Percentiles rank a stretch among this genome's conserved stretches.
phyloP scores from a whole-genome alignment of 2,888 invertebrate genomes.

The Ophion costatus region DNA sequence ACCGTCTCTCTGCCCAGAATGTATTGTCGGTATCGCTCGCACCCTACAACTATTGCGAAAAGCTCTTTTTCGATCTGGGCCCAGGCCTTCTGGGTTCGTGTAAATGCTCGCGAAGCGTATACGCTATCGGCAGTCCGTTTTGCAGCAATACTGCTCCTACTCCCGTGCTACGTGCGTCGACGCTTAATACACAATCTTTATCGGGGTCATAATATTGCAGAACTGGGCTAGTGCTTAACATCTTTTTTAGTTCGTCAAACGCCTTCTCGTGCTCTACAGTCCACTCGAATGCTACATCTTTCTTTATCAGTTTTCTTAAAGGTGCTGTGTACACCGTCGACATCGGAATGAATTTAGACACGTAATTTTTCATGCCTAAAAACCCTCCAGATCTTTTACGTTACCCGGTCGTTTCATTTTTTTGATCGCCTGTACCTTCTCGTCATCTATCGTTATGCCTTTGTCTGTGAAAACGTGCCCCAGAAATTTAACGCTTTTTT shows the following conservation, averaged over 20 bases:
- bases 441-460: conserved; percentile 50
- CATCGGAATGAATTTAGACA: conserved; percentile 1
- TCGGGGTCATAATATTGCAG: no score
- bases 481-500: conserved; percentile 47
- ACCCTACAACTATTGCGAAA: conserved; percentile 14
- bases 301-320: conserved; percentile 43
- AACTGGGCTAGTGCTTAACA: conserved; percentile 12
- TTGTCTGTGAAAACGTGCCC: conserved; percentile 46
- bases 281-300: neutral
- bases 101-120: no score
- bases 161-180: no score
- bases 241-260: conserved; percentile 57
- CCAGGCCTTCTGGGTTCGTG: no score
- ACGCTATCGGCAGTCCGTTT: no score
- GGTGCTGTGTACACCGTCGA: neutral
- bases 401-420: conserved; percentile 10
- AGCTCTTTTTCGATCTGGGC: no score
- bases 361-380: conserved; percentile 1
- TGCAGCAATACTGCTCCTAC: no score
- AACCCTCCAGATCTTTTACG: conserved; percentile 1
- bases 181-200: no score
- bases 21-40: conserved; percentile 73
- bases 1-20: conserved; percentile 72
- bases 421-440: neutral
- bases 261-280: conserved; percentile 9